Conservation (phyloP, 2,888 invertebrate genomes). For the Aleiodes testaceus region DNA sequence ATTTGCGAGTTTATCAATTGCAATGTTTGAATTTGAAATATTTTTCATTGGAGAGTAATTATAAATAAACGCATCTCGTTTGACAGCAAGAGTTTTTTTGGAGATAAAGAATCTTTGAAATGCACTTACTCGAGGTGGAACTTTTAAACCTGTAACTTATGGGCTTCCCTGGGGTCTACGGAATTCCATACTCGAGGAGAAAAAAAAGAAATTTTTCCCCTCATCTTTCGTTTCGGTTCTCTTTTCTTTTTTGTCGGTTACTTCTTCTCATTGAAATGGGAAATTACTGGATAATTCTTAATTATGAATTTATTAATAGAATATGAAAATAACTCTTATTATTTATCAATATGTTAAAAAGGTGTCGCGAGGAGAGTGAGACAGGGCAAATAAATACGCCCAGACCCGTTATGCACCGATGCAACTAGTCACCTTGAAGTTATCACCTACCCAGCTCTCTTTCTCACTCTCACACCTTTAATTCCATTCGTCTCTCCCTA, state of each 20-base stretch:
- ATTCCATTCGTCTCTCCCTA: not conserved
- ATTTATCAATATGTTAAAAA: conserved; percentile 32
- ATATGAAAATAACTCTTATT: not conserved
- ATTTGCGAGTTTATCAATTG: too few relatives aligned
- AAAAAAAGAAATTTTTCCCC: conserved; percentile 12
- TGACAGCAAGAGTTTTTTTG: conserved; percentile 25
- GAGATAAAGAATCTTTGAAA: conserved; percentile 40
- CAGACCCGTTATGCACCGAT: conserved; percentile 56
- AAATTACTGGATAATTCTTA: not conserved
- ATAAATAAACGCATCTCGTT: conserved; percentile 8
- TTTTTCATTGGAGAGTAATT: too few relatives aligned
- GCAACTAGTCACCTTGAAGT: conserved; percentile 58
- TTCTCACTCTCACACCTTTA: too few relatives aligned
- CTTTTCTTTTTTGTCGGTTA: not conserved
- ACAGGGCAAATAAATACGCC: conserved; percentile 41
- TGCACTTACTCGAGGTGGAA: conserved; percentile 40
- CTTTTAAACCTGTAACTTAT: conserved; percentile 32
- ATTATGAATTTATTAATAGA: too few relatives aligned
- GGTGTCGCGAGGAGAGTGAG: conserved; percentile 29
- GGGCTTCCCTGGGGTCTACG: conserved; percentile 26
- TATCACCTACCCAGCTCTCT: conserved; percentile 30
- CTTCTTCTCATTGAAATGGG: not conserved
- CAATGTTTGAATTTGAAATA: too few relatives aligned
- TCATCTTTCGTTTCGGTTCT: not conserved
- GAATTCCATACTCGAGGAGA: conserved; percentile 12